A percentile compares a stretch with the other conserved stretches of the same genome.
phyloP scores from a whole-genome alignment of 2,888 invertebrate genomes.

The Drosophila rellima region DNA sequence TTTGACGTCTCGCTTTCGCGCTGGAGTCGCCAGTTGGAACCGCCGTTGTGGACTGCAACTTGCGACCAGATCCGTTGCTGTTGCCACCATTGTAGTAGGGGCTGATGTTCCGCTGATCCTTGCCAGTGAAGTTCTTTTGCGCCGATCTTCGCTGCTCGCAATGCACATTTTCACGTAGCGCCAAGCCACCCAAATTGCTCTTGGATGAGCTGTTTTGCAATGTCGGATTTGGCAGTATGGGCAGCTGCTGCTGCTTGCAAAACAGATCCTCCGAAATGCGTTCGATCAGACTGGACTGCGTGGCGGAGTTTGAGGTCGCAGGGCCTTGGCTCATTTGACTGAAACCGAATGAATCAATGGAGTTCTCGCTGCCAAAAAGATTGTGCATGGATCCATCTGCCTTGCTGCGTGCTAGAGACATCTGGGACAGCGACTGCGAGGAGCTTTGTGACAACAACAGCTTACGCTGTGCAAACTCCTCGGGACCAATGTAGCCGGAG shows the following conservation, averaged over 20 bases:
- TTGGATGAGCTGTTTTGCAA: slow-evolving; percentile 85
- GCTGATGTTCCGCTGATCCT: slow-evolving; percentile 84
- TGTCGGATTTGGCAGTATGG: slow-evolving; percentile 72
- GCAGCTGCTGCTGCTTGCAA: slow-evolving; percentile 40
- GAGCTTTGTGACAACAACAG: slow-evolving; percentile 56
- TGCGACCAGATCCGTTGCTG: slow-evolving; percentile 65
- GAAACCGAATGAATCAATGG: slow-evolving; percentile 78
- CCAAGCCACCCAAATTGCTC: slow-evolving; percentile 82
- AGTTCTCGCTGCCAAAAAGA: slow-evolving; percentile 78
- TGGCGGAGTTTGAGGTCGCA: slow-evolving; percentile 39
- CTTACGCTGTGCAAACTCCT: slow-evolving; percentile 83
- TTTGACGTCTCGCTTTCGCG: slow-evolving; percentile 88
- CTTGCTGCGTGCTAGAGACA: slow-evolving; percentile 39
- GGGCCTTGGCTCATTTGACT: slow-evolving; percentile 72
- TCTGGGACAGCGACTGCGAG: slow-evolving; percentile 44
- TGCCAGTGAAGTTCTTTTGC: slow-evolving; percentile 85
- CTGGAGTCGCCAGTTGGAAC: slow-evolving; percentile 47
- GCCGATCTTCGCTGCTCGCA: slow-evolving; percentile 82
- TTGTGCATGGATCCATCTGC: slow-evolving; percentile 62
- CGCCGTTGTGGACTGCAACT: slow-evolving; percentile 33
- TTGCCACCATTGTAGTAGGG: slow-evolving; percentile 73
- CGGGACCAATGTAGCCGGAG: slow-evolving; percentile 83
- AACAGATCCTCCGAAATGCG: slow-evolving; percentile 71
- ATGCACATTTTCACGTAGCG: slow-evolving; percentile 84
- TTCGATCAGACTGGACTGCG: slow-evolving; percentile 70